Evolutionary conservation across 1,140 invertebrate genomes (phyloP).

Genomic region (Lasaia peninsularis): DNA sequence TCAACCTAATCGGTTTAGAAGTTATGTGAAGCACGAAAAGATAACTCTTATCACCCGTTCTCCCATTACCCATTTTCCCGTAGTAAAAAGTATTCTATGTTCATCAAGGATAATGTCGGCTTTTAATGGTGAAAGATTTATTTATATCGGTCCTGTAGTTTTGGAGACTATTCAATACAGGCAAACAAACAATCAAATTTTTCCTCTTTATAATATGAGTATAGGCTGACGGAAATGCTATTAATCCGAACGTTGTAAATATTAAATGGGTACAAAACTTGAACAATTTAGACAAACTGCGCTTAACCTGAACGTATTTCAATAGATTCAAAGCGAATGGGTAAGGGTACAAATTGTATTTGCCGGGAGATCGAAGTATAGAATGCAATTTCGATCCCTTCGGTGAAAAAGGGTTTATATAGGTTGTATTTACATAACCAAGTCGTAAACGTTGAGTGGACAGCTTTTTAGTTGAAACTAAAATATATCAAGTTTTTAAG

Average conservation of each 20-base stretch:
- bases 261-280: background rate
- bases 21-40: too few relatives aligned
- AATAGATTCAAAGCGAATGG: slow-evolving; percentile 6
- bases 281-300: background rate
- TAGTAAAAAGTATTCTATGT: too few relatives aligned
- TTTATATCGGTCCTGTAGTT: too few relatives aligned
- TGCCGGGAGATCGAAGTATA: background rate
- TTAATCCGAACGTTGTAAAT: background rate
- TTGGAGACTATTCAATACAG: too few relatives aligned
- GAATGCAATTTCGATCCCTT: slow-evolving; percentile 1
- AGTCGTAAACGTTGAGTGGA: background rate
- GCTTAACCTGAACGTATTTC: background rate
- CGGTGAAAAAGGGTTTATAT: slow-evolving; percentile 4
- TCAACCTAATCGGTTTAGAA: too few relatives aligned
- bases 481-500: background rate
- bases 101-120: too few relatives aligned
- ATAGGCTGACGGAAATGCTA: too few relatives aligned
- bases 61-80: too few relatives aligned
- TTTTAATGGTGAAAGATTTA: too few relatives aligned
- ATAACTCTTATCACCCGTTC: too few relatives aligned
- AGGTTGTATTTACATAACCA: background rate
- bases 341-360: slow-evolving; percentile 7
- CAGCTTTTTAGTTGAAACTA: background rate
- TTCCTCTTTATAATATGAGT: too few relatives aligned
- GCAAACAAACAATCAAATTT: too few relatives aligned